A percentile compares a stretch with the other conserved stretches of the same genome.
phyloP scores from a whole-genome alignment of 2,888 invertebrate species.

The Lasioglossum marginatum region DNA sequence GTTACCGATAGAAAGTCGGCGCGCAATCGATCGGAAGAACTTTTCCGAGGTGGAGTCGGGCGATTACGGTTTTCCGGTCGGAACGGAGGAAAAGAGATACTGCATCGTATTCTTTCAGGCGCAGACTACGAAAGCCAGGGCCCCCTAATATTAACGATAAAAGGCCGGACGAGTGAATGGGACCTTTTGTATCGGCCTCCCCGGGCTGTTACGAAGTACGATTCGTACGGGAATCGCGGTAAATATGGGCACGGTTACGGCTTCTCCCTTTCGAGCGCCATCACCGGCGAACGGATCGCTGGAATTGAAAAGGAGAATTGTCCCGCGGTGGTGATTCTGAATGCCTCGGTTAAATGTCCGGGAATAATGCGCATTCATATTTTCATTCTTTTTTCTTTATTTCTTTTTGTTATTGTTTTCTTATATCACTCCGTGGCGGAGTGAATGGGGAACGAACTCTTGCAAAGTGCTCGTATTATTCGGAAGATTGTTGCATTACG shows the following conservation, averaged over 20 bases:
- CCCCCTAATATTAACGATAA: conserved; percentile 41
- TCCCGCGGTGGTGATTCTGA: conserved; percentile 32
- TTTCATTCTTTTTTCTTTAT: not conserved
- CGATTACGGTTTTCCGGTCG: not conserved
- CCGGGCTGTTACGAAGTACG: conserved; percentile 16
- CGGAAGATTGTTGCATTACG: conserved; percentile 30
- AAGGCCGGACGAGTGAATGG: conserved; percentile 24
- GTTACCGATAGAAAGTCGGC: not conserved
- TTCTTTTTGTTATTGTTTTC: not conserved
- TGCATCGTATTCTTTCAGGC: conserved; percentile 12
- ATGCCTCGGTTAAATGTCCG: conserved; percentile 42
- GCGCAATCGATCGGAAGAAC: not conserved
- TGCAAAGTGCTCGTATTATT: conserved; percentile 15
- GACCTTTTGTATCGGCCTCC: conserved; percentile 31
- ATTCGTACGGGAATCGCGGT: conserved; percentile 37
- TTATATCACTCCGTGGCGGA: not conserved
- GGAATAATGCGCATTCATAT: conserved; percentile 34
- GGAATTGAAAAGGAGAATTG: conserved; percentile 47
- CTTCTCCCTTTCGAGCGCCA: not conserved
- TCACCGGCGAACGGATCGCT: not conserved
- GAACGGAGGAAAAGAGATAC: conserved; percentile 1
- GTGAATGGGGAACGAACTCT: not conserved
- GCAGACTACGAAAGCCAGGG: conserved; percentile 9
- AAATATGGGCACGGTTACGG: conserved; percentile 41
- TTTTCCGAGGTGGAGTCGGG: not conserved